Conservation (phyloP, 2,113 vertebrate species). For the Tetrax tetrax region DNA sequence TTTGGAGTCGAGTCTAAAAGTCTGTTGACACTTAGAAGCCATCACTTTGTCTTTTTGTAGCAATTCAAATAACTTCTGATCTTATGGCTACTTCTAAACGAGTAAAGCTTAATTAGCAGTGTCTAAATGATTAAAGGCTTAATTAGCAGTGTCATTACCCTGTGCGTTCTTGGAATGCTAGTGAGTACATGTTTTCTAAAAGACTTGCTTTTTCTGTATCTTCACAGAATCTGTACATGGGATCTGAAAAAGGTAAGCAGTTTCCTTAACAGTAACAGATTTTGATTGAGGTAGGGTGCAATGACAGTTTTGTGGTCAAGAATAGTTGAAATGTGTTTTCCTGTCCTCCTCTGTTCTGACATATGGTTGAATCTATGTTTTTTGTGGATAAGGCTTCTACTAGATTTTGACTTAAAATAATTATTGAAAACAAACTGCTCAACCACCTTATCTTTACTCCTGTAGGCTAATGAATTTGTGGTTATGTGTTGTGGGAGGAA, state of each 20-base stretch:
- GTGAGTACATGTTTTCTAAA: background rate
- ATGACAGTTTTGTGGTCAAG: background rate
- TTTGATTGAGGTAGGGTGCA: background rate
- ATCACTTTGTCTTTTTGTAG: background rate
- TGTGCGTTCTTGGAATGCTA: background rate
- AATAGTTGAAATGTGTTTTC: background rate
- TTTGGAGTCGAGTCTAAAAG: background rate
- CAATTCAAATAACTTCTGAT: background rate
- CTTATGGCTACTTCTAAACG: background rate
- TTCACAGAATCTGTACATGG: slow-evolving; percentile 92
- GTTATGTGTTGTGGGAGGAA: background rate
- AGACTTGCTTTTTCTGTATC: slow-evolving; percentile 5
- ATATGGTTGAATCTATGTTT: background rate
- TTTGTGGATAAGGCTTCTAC: background rate
- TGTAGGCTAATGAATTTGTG: background rate
- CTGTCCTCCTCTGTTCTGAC: background rate
- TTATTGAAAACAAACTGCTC: background rate
- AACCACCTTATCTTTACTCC: background rate
- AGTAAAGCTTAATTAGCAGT: background rate
- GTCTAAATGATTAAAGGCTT: background rate
- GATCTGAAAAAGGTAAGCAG: slow-evolving; percentile 89
- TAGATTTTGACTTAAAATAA: background rate
- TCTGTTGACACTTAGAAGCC: background rate
- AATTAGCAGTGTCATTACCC: background rate
- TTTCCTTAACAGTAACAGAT: background rate